These are phyloP conservation scores for Caenorhabditis tropicalis DNA, from an alignment of 1,140 invertebrate species.

Conservation along the genomic window DNA sequence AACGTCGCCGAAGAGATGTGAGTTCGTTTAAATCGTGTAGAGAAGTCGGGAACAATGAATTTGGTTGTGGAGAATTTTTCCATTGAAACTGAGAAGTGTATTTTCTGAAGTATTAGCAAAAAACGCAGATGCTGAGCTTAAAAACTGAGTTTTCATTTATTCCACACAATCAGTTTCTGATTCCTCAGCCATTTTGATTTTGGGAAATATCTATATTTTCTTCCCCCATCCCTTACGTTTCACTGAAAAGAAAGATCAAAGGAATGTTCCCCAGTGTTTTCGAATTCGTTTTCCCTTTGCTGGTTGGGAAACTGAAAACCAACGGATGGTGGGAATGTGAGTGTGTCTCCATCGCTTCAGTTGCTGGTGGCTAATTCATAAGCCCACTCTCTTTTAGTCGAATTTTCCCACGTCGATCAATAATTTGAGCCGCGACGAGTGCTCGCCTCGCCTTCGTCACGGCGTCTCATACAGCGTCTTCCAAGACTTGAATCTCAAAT, in stretches of 20 bases:
- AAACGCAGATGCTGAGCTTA: too few relatives aligned
- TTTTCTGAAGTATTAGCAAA: too few relatives aligned
- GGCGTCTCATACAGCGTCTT: not conserved
- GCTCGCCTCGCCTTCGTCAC: not conserved
- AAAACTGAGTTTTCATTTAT: too few relatives aligned
- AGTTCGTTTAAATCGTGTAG: not conserved
- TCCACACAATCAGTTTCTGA: too few relatives aligned
- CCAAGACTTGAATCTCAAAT: not conserved
- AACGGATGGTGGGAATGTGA: not conserved
- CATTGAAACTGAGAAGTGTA: too few relatives aligned
- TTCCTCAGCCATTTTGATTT: not conserved
- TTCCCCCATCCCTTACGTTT: too few relatives aligned
- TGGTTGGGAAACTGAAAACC: slow-evolving; percentile 38
- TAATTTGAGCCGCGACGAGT: not conserved
- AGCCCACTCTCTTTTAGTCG: not conserved
- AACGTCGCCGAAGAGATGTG: not conserved
- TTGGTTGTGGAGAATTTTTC: too few relatives aligned
- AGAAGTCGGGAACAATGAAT: too few relatives aligned
- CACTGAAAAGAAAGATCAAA: too few relatives aligned
- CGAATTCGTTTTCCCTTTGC: not conserved
- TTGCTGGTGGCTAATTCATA: slow-evolving; percentile 43
- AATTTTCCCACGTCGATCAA: slow-evolving; percentile 31
- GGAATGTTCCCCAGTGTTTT: not conserved
- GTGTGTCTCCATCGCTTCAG: not conserved
- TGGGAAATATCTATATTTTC: not conserved